Conservation (phyloP, 2,888 invertebrate genomes). For the Clanis bilineata region DNA sequence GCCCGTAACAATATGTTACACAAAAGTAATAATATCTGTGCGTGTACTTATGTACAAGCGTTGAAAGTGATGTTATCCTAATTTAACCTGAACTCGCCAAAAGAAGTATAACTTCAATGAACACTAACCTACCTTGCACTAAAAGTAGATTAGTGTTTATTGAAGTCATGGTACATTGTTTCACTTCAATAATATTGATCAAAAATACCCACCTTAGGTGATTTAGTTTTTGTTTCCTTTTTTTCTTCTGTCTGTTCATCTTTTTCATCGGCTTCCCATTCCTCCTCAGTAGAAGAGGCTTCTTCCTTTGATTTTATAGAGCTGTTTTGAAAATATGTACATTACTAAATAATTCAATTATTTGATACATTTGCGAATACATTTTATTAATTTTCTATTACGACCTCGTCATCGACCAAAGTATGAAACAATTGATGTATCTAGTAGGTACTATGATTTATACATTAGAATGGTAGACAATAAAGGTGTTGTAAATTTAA, state of each 20-base stretch:
- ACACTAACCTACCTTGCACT: too few relatives aligned
- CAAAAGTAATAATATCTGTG: too few relatives aligned
- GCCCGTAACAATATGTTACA: too few relatives aligned
- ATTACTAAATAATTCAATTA: not conserved
- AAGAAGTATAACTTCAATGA: too few relatives aligned
- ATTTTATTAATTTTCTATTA: not conserved
- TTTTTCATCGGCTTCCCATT: slow-evolving; percentile 76
- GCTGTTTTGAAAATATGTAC: slow-evolving; percentile 39
- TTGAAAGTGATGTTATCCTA: too few relatives aligned
- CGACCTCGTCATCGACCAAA: not conserved
- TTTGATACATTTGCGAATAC: not conserved
- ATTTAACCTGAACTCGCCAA: too few relatives aligned
- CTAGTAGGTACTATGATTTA: not conserved
- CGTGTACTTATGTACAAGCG: too few relatives aligned
- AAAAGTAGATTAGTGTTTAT: too few relatives aligned
- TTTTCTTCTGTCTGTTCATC: slow-evolving; percentile 68
- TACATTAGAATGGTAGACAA: not conserved
- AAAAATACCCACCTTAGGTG: slow-evolving; percentile 59
- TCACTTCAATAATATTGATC: not conserved
- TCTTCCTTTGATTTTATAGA: slow-evolving; percentile 75
- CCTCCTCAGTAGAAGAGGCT: slow-evolving; percentile 75
- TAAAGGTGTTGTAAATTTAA: not conserved
- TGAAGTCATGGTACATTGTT: too few relatives aligned
- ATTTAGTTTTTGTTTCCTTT: slow-evolving; percentile 65
- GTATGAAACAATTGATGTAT: not conserved